Conservation (phyloP, 1,140 invertebrate species). For the Anadara kagoshimensis region DNA sequence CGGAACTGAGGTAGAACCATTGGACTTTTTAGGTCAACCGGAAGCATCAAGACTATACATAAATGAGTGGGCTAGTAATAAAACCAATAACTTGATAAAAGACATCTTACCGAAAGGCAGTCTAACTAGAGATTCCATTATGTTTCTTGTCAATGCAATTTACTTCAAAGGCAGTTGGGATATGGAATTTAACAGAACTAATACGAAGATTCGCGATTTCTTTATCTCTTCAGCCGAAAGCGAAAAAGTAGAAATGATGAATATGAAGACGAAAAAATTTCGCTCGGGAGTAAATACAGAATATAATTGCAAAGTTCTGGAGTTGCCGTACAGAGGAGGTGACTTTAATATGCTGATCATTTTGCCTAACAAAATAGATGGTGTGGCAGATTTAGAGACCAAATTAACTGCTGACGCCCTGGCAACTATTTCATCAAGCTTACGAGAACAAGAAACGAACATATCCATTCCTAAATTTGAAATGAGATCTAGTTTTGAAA, state of each 20-base stretch:
- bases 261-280: conserved; percentile 33
- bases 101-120: too few relatives aligned
- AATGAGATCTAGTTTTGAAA: conserved; percentile 77
- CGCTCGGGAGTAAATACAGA: conserved; percentile 75
- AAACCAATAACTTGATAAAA: too few relatives aligned
- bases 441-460: conserved; percentile 37
- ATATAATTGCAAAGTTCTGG: too few relatives aligned
- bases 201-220: too few relatives aligned
- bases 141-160: too few relatives aligned
- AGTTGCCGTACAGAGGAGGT: conserved; percentile 82
- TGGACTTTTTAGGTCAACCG: too few relatives aligned
- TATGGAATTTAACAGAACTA: too few relatives aligned
- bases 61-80: too few relatives aligned
- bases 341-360: conserved; percentile 82
- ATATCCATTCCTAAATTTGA: conserved; percentile 80
- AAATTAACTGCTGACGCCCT: conserved; percentile 75
- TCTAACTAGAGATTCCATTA: too few relatives aligned
- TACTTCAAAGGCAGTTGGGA: too few relatives aligned
- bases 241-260: conserved; percentile 38
- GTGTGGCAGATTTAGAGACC: conserved; percentile 74
- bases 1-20: too few relatives aligned
- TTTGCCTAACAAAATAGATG: conserved; percentile 76
- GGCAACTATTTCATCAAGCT: conserved; percentile 30
- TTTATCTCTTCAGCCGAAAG: conserved; percentile 11
- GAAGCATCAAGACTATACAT: too few relatives aligned